Base-by-base conservation (phyloP, 2,113 vertebrate species). In the Haemorhous mexicanus region DNA sequence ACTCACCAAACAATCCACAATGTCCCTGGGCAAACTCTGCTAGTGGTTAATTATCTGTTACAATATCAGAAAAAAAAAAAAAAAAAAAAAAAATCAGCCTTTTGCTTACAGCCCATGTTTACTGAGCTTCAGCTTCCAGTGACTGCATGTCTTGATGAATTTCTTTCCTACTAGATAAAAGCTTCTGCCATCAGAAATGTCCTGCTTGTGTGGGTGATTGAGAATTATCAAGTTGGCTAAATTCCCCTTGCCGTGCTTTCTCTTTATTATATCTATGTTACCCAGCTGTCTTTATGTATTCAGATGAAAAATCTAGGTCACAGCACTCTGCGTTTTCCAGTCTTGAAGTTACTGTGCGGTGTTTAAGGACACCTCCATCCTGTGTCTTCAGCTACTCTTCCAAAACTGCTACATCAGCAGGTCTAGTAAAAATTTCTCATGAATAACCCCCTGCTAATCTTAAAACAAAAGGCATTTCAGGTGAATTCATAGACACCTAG, bases 231-330 rank as follows among this genome's bases (percentile, higher is more conserved):
- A 67, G 80, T 41, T 10, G 3, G 61, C 22, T 81, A 59, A 92
- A 93, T 63, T 78, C 47, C 22, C 35, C 27, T 50, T 81, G 18
- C 41, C 72, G 28, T 70, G 47, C 72, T 55, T 74, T 86, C 43
- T 88, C 33, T 43, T 93, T 30, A 47, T 74, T 52, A 30, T 16
- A 41, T 30, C 52, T 72, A 12, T 18, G 52, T 52, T 72, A 79
- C 23, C 20, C 47, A 70, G 26, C 47, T 89, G 43, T 55, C 61
- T 78, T 75, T 64, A 68, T 35, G 20, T 49, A 61, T 63, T 80
- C 55, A 44, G 35, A 88, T 58, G 50, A 56, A 87, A 95, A 93
- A 88, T 83, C 56, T 90, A 30, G 85, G 47, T 91, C 82, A 70
- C 15, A 74, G 55, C 20, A 61, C 15, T 50, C 63, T 59, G 24